phyloP scores from a whole-genome alignment of 2,888 invertebrate species.

The Drosophila nr. fundita region DNA sequence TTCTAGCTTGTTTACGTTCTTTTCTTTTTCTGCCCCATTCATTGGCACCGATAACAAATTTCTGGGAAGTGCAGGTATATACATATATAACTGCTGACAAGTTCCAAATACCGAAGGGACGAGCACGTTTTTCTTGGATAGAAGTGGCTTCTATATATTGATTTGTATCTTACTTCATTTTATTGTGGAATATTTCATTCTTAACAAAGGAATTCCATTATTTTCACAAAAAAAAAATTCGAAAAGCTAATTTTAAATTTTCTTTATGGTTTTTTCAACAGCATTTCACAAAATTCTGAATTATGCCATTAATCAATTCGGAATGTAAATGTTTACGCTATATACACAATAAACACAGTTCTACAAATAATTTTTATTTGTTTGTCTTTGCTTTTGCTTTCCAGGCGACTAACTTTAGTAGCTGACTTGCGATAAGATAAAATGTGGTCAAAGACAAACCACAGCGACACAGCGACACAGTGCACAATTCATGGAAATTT shows the following conservation, averaged over 20 bases:
- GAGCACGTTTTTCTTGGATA: neutral
- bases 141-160: neutral
- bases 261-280: conserved; percentile 8
- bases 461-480: conserved; percentile 4
- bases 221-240: neutral
- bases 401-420: conserved; percentile 39
- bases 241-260: conserved; percentile 4
- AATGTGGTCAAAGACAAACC: conserved; percentile 35
- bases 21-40: neutral
- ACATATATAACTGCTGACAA: neutral
- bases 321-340: conserved; percentile 7
- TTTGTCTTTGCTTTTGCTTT: conserved; percentile 28
- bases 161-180: neutral
- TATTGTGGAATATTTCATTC: neutral
- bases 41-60: conserved; percentile 23
- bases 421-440: conserved; percentile 63
- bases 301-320: conserved; percentile 28
- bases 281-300: conserved; percentile 22
- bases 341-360: neutral
- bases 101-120: conserved; percentile 2
- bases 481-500: neutral
- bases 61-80: neutral
- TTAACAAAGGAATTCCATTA: neutral
- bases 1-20: neutral
- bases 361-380: conserved; percentile 1